A percentile compares a stretch with the other conserved stretches of the same genome.
phyloP scores from a whole-genome alignment of 2,888 invertebrate species.

The Dasypolia templi region DNA sequence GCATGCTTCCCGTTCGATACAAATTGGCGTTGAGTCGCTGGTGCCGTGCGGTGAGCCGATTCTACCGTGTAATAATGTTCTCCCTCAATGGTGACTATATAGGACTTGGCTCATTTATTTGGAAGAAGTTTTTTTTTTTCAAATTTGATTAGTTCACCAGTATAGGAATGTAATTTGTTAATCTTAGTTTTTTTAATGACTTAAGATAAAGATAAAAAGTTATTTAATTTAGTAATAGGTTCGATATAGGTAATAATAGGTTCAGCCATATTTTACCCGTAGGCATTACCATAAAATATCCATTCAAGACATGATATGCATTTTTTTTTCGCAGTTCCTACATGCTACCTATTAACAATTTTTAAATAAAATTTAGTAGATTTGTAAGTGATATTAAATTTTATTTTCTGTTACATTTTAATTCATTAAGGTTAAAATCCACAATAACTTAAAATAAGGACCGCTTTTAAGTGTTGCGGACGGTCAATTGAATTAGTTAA shows the following conservation, averaged over 20 bases:
- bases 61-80: constrained; percentile 71
- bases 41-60: constrained; percentile 62
- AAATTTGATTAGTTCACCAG: background rate
- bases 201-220: too few relatives aligned
- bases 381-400: background rate
- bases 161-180: background rate
- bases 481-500: constrained; percentile 25
- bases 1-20: constrained; percentile 81
- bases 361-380: background rate
- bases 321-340: background rate
- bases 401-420: background rate
- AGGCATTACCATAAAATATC: background rate
- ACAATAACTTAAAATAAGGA: background rate
- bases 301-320: background rate
- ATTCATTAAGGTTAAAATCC: background rate
- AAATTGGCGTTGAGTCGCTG: constrained; percentile 84
- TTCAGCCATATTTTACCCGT: too few relatives aligned
- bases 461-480: background rate
- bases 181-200: background rate
- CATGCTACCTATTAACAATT: background rate
- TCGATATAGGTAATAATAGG: too few relatives aligned
- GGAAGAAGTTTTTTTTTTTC: background rate
- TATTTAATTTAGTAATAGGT: too few relatives aligned
- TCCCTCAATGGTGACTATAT: constrained; percentile 26
- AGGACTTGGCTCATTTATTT: constrained; percentile 7